Conservation (phyloP, 2,797 vertebrate genomes). For the Florisuga fusca region DNA sequence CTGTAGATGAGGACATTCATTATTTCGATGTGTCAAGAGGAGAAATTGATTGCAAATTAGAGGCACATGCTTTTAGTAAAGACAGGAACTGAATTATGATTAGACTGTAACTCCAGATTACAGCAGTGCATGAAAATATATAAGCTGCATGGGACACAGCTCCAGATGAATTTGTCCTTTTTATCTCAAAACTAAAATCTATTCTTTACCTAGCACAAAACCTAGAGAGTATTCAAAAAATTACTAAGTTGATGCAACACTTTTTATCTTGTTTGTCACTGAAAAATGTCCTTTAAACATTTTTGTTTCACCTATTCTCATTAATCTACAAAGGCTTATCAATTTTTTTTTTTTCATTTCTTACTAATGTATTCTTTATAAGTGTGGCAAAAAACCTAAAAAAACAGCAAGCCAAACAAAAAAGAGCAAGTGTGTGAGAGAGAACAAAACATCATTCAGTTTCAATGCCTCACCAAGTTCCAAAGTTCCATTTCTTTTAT, state of each 20-base stretch:
- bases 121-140: slow-evolving; percentile 32
- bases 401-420: not conserved
- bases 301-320: not conserved
- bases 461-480: not conserved
- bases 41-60: slow-evolving; percentile 56
- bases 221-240: not conserved
- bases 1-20: slow-evolving; percentile 29
- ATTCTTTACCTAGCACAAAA: slow-evolving; percentile 9
- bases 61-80: slow-evolving; percentile 37
- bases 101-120: slow-evolving; percentile 21
- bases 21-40: not conserved
- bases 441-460: not conserved
- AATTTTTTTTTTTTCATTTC: not conserved
- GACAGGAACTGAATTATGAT: slow-evolving; percentile 43
- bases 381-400: not conserved
- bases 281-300: not conserved
- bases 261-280: not conserved
- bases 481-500: not conserved
- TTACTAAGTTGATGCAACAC: not conserved
- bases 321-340: not conserved
- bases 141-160: not conserved
- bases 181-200: not conserved
- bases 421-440: not conserved
- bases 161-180: slow-evolving; percentile 33
- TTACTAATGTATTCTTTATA: not conserved